These are phyloP conservation scores for Epinephelus cyanopodus DNA, from an alignment of 2,113 vertebrate species.

Conservation along the genomic window DNA sequence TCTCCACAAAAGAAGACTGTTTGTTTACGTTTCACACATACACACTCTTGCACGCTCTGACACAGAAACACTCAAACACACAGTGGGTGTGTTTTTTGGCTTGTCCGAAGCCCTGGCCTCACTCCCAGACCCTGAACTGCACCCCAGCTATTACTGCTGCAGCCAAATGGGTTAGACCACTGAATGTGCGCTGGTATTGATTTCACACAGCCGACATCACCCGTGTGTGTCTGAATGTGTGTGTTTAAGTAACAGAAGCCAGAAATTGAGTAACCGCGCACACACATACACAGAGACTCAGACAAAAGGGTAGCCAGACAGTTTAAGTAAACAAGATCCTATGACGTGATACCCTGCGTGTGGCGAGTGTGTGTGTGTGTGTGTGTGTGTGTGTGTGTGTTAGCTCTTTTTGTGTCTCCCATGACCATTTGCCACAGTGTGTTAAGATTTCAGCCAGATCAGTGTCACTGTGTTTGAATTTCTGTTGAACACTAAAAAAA, in stretches of 20 bases:
- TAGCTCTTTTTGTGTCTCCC: conserved; percentile 1
- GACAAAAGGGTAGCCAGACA: conserved; percentile 48
- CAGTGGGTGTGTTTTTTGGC: conserved; percentile 63
- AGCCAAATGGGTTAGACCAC: conserved; percentile 71
- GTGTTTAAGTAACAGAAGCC: conserved; percentile 53
- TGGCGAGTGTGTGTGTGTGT: conserved; percentile 19
- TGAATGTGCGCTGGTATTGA: conserved; percentile 57
- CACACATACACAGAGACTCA: conserved; percentile 15
- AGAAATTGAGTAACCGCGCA: conserved; percentile 43
- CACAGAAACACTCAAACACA: conserved; percentile 12
- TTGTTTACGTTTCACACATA: conserved; percentile 23
- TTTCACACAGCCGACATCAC: conserved; percentile 68
- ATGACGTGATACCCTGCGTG: conserved; percentile 31
- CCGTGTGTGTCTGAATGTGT: conserved; percentile 38
- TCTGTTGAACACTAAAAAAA: conserved; percentile 30
- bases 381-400: conserved; percentile 28
- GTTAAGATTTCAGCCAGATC: conserved; percentile 11
- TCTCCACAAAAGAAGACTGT: neutral
- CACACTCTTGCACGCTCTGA: neutral
- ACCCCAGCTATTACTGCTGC: conserved; percentile 48
- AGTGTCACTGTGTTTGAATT: conserved; percentile 35
- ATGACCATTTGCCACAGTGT: conserved; percentile 40
- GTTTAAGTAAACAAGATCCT: conserved; percentile 56
- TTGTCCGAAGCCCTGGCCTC: conserved; percentile 59
- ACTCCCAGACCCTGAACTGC: conserved; percentile 63